A percentile compares a stretch with the other conserved stretches of the same genome.
phyloP scores from a whole-genome alignment of 2,113 vertebrate species.

The Herpetotheres cachinnans region DNA sequence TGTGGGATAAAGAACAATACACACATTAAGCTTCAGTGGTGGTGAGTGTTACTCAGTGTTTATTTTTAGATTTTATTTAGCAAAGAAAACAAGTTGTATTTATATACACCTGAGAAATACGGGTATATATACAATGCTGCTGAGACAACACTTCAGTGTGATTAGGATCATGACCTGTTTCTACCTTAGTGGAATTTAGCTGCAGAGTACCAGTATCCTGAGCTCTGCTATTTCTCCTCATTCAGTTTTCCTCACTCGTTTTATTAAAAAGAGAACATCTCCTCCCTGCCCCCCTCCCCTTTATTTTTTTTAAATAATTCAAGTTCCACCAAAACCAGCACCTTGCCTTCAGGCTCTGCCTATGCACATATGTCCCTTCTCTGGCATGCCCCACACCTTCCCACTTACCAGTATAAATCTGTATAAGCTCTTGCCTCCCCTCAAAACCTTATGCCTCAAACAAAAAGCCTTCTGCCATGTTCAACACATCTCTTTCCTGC shows the following conservation, averaged over 20 bases:
- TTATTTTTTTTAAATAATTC: neutral
- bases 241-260: neutral
- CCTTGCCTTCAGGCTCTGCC: neutral
- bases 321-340: neutral
- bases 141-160: neutral
- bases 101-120: neutral
- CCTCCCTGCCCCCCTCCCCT: neutral
- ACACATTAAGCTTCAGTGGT: neutral
- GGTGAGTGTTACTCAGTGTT: neutral
- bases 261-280: neutral
- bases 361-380: accelerated
- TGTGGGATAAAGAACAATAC: neutral
- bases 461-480: neutral
- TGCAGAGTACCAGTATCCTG: neutral
- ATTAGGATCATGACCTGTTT: neutral
- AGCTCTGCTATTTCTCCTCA: neutral
- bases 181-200: neutral
- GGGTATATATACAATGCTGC: neutral
- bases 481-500: accelerated
- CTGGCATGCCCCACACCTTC: neutral
- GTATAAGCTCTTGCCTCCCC: neutral
- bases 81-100: neutral
- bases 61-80: neutral
- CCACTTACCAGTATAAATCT: neutral
- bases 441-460: neutral